These are phyloP conservation scores for Taurulus bubalis DNA, from an alignment of 2,113 vertebrate species.

Conservation along the genomic window DNA sequence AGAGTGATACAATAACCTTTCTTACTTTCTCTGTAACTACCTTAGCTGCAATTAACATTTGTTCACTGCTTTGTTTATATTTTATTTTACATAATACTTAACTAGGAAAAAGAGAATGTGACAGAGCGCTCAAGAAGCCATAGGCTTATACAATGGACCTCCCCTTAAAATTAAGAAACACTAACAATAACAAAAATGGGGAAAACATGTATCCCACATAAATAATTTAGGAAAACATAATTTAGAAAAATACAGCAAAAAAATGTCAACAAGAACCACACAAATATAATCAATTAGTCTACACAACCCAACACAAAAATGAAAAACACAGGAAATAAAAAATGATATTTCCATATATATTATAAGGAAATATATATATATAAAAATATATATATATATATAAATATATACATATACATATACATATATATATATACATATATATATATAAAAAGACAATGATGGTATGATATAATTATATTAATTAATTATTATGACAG, in stretches of 20 bases:
- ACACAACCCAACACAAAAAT: background rate
- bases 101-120: background rate
- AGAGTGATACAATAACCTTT: slow-evolving; percentile 6
- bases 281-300: background rate
- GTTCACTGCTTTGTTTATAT: background rate
- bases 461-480: background rate
- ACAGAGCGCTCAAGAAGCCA: background rate
- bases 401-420: too few relatives aligned
- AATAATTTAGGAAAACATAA: background rate
- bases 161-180: background rate
- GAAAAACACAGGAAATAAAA: background rate
- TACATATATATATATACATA: background rate
- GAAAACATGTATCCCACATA: background rate
- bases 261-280: background rate
- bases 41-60: background rate
- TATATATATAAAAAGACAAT: background rate
- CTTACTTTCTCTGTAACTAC: slow-evolving; percentile 7
- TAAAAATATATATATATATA: background rate
- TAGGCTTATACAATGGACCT: background rate
- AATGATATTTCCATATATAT: too few relatives aligned
- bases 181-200: background rate
- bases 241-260: background rate
- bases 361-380: background rate
- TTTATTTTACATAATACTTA: background rate
- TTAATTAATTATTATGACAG: background rate